Conservation (phyloP, 2,888 invertebrate genomes). For the Melitaea athalia region DNA sequence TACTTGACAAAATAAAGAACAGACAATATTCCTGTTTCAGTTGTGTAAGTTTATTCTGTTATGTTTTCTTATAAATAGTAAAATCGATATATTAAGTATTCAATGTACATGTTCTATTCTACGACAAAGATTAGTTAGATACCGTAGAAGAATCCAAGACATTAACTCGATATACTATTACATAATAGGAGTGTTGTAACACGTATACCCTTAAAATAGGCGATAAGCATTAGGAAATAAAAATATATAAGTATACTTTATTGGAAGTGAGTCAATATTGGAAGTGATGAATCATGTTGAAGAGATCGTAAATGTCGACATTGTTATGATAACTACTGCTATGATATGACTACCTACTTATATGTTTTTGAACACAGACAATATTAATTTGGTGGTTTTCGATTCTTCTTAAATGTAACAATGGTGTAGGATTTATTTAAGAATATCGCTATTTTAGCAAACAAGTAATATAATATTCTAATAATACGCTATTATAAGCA, state of each 20-base stretch:
- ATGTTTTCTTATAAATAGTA: conserved; percentile 67
- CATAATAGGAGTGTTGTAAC: conserved; percentile 21
- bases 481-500: conserved; percentile 15
- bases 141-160: conserved; percentile 41
- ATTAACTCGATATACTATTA: conserved; percentile 26
- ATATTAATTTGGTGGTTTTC: conserved; percentile 70
- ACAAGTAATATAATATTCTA: conserved; percentile 5
- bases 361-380: conserved; percentile 72
- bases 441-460: conserved; percentile 4
- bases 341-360: conserved; percentile 37
- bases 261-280: conserved; percentile 1
- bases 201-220: conserved; percentile 15
- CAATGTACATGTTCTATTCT: conserved; percentile 79
- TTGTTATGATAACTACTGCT: conserved; percentile 17
- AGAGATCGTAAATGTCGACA: conserved; percentile 1
- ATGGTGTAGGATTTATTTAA: conserved; percentile 18
- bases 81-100: conserved; percentile 70
- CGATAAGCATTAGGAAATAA: conserved; percentile 11
- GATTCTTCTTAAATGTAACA: conserved; percentile 43
- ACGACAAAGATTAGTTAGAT: conserved; percentile 60
- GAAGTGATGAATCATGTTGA: background rate
- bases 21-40: conserved; percentile 14
- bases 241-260: background rate
- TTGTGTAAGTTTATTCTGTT: conserved; percentile 16
- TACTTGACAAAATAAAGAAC: conserved; percentile 8